Evolutionary conservation across 2,113 vertebrate species (phyloP).

Genomic region (Geothlypis trichas): DNA sequence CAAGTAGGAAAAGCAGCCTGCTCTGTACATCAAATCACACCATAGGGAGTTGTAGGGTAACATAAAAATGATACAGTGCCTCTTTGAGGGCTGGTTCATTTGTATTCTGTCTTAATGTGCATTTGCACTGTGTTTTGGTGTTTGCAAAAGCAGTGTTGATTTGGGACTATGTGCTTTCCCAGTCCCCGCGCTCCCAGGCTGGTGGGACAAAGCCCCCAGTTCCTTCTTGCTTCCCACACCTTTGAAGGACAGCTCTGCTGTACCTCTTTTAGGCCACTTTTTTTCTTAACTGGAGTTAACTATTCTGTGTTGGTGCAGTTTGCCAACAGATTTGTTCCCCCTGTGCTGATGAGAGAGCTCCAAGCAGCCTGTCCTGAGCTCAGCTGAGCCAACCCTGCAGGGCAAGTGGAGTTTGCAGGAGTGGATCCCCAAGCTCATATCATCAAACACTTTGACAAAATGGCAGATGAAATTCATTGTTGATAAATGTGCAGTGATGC

Average conservation of each 20-base stretch:
- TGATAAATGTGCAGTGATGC: conserved; percentile 48
- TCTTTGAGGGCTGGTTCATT: background rate
- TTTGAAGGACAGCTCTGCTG: background rate
- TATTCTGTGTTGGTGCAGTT: background rate
- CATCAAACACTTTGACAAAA: background rate
- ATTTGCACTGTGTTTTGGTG: background rate
- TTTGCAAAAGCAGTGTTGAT: background rate
- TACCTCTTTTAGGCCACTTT: background rate
- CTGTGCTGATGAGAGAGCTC: background rate
- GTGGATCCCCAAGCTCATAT: background rate
- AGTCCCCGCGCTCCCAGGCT: background rate
- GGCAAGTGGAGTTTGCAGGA: background rate
- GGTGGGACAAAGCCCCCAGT: background rate
- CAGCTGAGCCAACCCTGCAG: background rate
- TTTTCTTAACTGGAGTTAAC: background rate
- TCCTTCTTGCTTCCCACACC: background rate
- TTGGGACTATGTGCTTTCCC: background rate
- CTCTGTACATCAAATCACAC: background rate
- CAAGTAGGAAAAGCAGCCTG: background rate
- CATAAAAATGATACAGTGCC: background rate
- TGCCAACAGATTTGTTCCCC: background rate
- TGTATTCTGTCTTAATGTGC: background rate
- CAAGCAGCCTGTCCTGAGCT: background rate
- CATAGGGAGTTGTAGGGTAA: background rate
- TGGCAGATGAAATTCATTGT: background rate